Percentiles rank a stretch among this genome's conserved stretches.
These are phyloP conservation scores for Chymomyza procnemis DNA, from an alignment of 2,888 invertebrate genomes.

Conservation along the genomic window DNA sequence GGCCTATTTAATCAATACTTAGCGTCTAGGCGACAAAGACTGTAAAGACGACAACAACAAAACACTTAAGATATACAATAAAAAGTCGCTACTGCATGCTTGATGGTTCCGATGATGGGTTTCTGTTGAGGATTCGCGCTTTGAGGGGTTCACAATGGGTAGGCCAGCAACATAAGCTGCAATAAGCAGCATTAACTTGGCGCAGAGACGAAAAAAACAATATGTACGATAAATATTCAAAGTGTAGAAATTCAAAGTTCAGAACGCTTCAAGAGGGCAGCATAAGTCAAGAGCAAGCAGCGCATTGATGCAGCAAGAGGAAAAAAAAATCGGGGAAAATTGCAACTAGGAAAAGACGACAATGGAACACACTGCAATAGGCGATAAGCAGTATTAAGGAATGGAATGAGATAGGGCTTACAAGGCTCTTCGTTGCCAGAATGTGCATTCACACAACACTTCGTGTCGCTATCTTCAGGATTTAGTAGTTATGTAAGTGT, in stretches of 20 bases:
- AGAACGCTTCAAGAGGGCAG: slow-evolving; percentile 16
- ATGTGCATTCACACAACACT: too few relatives aligned
- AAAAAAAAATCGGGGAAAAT: too few relatives aligned
- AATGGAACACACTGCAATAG: too few relatives aligned
- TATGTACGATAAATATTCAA: not conserved
- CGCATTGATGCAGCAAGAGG: slow-evolving; percentile 36
- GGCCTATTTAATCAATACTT: slow-evolving; percentile 29
- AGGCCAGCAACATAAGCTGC: slow-evolving; percentile 39
- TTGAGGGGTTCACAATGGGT: not conserved
- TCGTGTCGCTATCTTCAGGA: too few relatives aligned
- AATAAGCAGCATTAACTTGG: slow-evolving; percentile 20
- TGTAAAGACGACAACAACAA: slow-evolving; percentile 24
- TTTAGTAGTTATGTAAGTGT: too few relatives aligned
- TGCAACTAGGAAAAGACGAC: too few relatives aligned
- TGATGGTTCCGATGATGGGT: too few relatives aligned
- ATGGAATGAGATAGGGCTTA: too few relatives aligned
- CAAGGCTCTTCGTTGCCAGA: too few relatives aligned
- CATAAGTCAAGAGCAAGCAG: not conserved
- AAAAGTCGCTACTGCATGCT: slow-evolving; percentile 4
- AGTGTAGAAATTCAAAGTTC: slow-evolving; percentile 19
- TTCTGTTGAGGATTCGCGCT: too few relatives aligned
- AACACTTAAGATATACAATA: slow-evolving; percentile 22
- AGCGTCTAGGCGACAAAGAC: slow-evolving; percentile 1
- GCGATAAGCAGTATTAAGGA: too few relatives aligned
- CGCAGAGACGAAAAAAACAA: not conserved